These are phyloP conservation scores for Chrysocyon brachyurus DNA, from an alignment of 2,797 vertebrate genomes.

Conservation along the genomic window DNA sequence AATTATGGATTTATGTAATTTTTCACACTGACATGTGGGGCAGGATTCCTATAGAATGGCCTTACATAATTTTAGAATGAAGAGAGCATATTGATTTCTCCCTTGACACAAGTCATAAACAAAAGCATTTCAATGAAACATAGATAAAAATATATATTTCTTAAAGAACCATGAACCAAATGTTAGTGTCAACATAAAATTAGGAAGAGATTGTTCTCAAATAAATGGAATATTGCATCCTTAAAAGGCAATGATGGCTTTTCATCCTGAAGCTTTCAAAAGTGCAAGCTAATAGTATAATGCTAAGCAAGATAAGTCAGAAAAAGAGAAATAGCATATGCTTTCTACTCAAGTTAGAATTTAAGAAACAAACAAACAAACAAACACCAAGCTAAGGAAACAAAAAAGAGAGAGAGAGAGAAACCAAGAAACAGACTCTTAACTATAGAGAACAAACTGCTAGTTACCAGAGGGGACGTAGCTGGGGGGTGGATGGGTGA, in stretches of 20 bases:
- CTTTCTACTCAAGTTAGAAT: too few species aligned
- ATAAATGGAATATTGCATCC: constrained; percentile 29
- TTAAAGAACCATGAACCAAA: constrained; percentile 34
- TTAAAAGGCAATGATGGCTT: background rate
- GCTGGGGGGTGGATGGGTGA: too few species aligned
- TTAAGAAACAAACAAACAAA: too few species aligned
- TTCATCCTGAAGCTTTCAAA: constrained; percentile 49
- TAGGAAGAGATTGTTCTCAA: constrained; percentile 36
- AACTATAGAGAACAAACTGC: too few species aligned
- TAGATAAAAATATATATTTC: background rate
- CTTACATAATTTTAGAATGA: constrained; percentile 14
- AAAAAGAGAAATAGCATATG: too few species aligned
- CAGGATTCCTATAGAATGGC: background rate
- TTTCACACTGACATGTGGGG: background rate
- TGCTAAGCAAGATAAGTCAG: too few species aligned
- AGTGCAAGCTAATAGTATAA: background rate
- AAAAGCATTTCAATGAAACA: constrained; percentile 26
- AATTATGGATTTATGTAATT: background rate
- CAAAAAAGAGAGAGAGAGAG: too few species aligned
- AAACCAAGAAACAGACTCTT: too few species aligned
- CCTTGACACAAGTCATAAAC: constrained; percentile 12
- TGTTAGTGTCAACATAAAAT: background rate
- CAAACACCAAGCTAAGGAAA: too few species aligned
- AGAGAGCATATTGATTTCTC: background rate
- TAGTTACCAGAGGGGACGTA: too few species aligned